These are phyloP conservation scores for Nesogale talazaci DNA, from an alignment of 2,113 vertebrate genomes.

Conservation along the genomic window DNA sequence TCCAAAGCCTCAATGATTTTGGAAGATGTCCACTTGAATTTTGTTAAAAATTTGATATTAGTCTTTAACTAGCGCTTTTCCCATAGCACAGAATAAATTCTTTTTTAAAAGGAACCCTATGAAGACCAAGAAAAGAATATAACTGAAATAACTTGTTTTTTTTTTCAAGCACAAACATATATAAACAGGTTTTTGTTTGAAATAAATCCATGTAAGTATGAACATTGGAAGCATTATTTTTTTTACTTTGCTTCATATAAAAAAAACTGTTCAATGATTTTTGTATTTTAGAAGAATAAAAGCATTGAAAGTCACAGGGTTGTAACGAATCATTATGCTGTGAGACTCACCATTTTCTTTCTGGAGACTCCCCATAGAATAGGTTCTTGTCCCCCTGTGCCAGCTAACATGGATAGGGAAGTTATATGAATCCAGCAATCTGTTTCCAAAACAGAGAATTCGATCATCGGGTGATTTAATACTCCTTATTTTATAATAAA, in stretches of 20 bases:
- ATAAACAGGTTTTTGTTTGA: too few species aligned
- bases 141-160: too few species aligned
- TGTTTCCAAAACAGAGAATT: conserved; percentile 71
- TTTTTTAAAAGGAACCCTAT: too few species aligned
- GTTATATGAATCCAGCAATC: not conserved
- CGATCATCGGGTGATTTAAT: conserved; percentile 13
- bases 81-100: too few species aligned
- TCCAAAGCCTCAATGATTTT: too few species aligned
- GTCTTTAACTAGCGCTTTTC: too few species aligned
- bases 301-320: not conserved
- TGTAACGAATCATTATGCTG: not conserved
- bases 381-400: not conserved
- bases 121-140: too few species aligned
- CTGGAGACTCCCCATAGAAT: not conserved
- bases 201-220: too few species aligned
- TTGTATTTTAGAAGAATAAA: conserved; percentile 28
- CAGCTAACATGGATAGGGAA: not conserved
- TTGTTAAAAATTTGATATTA: too few species aligned
- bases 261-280: not conserved
- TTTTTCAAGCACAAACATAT: too few species aligned
- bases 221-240: too few species aligned
- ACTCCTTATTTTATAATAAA: not conserved
- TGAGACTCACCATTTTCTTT: conserved; percentile 70
- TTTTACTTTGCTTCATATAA: not conserved
- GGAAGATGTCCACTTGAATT: too few species aligned